These are phyloP conservation scores for Abrostola tripartita DNA, from an alignment of 2,888 invertebrate genomes.

Conservation along the genomic window DNA sequence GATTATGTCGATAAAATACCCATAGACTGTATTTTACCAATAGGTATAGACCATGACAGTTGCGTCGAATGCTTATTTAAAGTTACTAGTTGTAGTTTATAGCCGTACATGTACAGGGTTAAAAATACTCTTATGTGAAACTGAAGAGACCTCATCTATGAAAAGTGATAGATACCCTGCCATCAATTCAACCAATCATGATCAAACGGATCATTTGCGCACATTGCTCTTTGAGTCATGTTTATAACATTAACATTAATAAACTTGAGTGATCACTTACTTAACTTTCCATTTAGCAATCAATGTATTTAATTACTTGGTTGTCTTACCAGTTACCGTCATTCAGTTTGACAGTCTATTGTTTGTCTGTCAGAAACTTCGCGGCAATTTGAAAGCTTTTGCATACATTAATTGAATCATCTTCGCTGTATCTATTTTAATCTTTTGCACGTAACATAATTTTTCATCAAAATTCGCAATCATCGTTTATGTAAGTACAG, in stretches of 20 bases:
- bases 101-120: too few species aligned
- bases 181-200: neutral
- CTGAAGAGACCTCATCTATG: neutral
- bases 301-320: conserved; percentile 43
- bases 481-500: conserved; percentile 13
- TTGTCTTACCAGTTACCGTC: conserved; percentile 29
- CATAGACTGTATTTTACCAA: too few species aligned
- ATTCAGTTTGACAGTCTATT: conserved; percentile 27
- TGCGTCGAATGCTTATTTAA: too few species aligned
- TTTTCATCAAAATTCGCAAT: conserved; percentile 36
- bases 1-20: too few species aligned
- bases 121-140: neutral
- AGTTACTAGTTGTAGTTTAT: too few species aligned
- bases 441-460: conserved; percentile 4
- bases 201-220: neutral
- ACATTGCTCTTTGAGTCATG: neutral
- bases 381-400: conserved; percentile 47
- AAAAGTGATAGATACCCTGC: neutral
- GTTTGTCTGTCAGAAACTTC: conserved; percentile 30
- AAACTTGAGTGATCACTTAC: conserved; percentile 10
- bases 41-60: too few species aligned
- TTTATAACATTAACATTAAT: conserved; percentile 28
- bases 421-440: conserved; percentile 24
- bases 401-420: conserved; percentile 24
- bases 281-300: conserved; percentile 41